Conservation (phyloP, 1,140 invertebrate species). For the Charaxes varanes region DNA sequence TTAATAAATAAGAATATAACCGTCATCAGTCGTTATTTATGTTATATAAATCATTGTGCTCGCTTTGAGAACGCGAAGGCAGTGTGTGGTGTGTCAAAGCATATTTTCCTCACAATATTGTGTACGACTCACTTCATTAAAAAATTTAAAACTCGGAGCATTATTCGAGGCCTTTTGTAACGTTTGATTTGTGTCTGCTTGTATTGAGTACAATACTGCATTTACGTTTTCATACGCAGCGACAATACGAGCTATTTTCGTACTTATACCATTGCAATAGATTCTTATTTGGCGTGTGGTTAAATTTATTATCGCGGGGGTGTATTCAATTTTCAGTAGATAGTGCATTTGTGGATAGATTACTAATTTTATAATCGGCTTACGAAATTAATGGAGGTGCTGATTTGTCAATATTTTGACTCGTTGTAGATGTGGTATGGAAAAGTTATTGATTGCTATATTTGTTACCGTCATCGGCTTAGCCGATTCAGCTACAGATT, state of each 20-base stretch:
- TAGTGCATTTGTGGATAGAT: constrained; percentile 33
- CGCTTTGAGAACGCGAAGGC: constrained; percentile 8
- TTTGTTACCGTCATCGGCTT: too few relatives aligned
- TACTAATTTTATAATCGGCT: constrained; percentile 37
- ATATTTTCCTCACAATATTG: constrained; percentile 57
- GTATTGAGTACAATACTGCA: constrained; percentile 43
- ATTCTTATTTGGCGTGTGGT: constrained; percentile 14
- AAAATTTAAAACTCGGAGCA: constrained; percentile 55
- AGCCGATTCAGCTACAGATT: too few relatives aligned
- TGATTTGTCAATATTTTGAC: constrained; percentile 49
- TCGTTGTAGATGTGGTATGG: constrained; percentile 7
- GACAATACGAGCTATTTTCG: constrained; percentile 25
- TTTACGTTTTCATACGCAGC: constrained; percentile 27
- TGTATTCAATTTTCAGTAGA: constrained; percentile 20
- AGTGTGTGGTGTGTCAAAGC: constrained; percentile 33
- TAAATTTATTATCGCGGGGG: not conserved
- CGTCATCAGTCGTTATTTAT: constrained; percentile 1
- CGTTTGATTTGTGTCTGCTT: constrained; percentile 54
- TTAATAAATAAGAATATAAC: constrained; percentile 1
- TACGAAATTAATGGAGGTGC: constrained; percentile 35
- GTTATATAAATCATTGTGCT: constrained; percentile 1
- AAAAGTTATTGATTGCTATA: not conserved
- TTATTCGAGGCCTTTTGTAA: constrained; percentile 56
- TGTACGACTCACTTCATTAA: constrained; percentile 62
- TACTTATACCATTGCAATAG: constrained; percentile 25